Percentiles rank a stretch among this genome's conserved stretches.
Evolutionary conservation across 2,888 invertebrate species (phyloP).

Genomic region (Electrophaes corylata): DNA sequence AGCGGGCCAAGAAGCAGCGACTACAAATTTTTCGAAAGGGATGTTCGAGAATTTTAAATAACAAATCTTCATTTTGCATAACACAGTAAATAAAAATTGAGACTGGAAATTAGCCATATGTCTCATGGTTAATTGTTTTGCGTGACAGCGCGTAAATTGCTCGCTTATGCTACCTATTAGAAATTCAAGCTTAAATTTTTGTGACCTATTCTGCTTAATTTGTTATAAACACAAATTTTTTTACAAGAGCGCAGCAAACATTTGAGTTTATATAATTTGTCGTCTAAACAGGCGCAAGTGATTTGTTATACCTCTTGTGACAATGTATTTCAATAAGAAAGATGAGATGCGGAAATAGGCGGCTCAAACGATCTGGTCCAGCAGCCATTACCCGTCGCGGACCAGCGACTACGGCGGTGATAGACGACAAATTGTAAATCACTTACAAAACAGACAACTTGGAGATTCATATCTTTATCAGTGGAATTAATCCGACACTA

Average conservation of each 20-base stretch:
- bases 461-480: slow-evolving; percentile 55
- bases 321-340: slow-evolving; percentile 58
- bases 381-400: slow-evolving; percentile 63
- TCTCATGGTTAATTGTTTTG: slow-evolving; percentile 68
- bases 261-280: slow-evolving; percentile 21
- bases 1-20: slow-evolving; percentile 59
- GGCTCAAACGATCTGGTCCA: slow-evolving; percentile 57
- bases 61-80: slow-evolving; percentile 45
- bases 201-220: too few relatives aligned
- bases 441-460: slow-evolving; percentile 57
- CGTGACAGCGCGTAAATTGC: slow-evolving; percentile 70
- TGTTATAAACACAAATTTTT: too few relatives aligned
- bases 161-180: slow-evolving; percentile 53
- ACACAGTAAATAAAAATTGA: slow-evolving; percentile 64
- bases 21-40: slow-evolving; percentile 54
- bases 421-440: slow-evolving; percentile 66
- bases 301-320: slow-evolving; percentile 45
- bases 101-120: slow-evolving; percentile 69
- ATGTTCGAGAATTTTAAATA: slow-evolving; percentile 59
- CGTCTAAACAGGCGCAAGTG: slow-evolving; percentile 19
- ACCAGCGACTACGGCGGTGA: slow-evolving; percentile 59
- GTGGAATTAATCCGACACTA: slow-evolving; percentile 46
- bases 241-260: slow-evolving; percentile 25
- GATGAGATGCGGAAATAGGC: slow-evolving; percentile 70
- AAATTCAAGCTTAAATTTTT: slow-evolving; percentile 42